Evolutionary conservation across 2,888 invertebrate species (phyloP), one percentile per base, ranked within the genome.

Genomic region (Boloria euphrosyne): DNA sequence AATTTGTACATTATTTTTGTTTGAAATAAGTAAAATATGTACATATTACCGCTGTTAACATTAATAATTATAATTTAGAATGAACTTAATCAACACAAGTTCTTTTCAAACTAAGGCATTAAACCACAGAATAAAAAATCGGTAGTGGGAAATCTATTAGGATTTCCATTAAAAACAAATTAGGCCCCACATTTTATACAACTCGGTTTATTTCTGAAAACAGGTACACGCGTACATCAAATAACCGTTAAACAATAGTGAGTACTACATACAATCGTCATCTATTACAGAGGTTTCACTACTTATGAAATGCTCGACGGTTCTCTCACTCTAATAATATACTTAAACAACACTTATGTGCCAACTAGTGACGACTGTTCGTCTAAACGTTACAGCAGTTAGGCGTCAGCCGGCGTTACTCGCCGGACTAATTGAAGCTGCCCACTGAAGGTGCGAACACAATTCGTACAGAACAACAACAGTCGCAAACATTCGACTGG

Each of bases 221-320:
- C 87, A 87, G 87, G 87, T 88, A 89, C 88, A 80, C 81, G 78
- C 78, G 83, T 85, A 86, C 82, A 81, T 82, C 80, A 80, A 84
- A 82, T 84, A 84, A 80, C 79, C 85, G 82, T 84, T 83, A 84
- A 84, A 81, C 83, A 82, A 70, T 59, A 82, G 79, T 78, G 76
- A 71, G 75, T 76, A 77, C 75, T 73, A 74, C 49, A 64, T 38
- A 62, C 49, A 65, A 66, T 68, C 69, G 70, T 69, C 67, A 72
- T 68, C 67, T 73, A 72, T 74, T 74, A 72, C 63, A 73, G 71
- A 66, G 69, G 31, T 66, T 74, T 58, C 54, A 74, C 81, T 83
- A 83, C 66, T 27, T 68, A 66, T 64, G 66, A 81, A 84, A 74
- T 74, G 73, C 71, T 71, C 67, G 68, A 69, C 68, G 68, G 71